Conservation (phyloP, 2,888 invertebrate species). For the Folsomia manolachei region DNA sequence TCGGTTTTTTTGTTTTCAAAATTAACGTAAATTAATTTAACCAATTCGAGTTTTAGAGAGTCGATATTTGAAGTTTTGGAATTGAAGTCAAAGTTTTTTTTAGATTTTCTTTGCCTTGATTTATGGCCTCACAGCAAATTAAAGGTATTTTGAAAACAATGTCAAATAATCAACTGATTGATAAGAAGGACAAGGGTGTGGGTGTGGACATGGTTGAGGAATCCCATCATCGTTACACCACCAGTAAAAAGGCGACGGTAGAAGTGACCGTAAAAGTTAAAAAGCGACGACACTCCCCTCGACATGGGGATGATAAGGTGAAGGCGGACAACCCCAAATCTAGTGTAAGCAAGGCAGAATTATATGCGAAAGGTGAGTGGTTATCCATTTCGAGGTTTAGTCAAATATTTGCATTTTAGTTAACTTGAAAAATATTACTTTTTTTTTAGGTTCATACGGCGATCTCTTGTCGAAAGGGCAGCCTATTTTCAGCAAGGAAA, state of each 20-base stretch:
- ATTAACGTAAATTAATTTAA: no score
- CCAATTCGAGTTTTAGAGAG: no score
- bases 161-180: no score
- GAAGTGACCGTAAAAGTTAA: conserved; percentile 37
- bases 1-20: no score
- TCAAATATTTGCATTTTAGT: background rate
- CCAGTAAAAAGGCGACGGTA: conserved; percentile 29
- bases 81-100: no score
- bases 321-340: no score
- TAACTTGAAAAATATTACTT: no score
- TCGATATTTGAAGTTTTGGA: no score
- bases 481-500: background rate
- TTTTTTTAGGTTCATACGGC: conserved; percentile 32
- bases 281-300: conserved; percentile 25
- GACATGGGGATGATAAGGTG: background rate
- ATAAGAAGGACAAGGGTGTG: background rate
- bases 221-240: background rate
- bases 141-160: no score
- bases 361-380: background rate
- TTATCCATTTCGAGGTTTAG: background rate
- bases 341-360: background rate
- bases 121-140: no score
- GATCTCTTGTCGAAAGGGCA: conserved; percentile 22
- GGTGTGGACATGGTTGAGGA: background rate
- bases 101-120: no score